Percentiles rank a stretch among this genome's conserved stretches.
These are phyloP conservation scores for Umimayanthus chanpuru DNA, from an alignment of 92 coral and sea anemone genomes.

Conservation along the genomic window DNA sequence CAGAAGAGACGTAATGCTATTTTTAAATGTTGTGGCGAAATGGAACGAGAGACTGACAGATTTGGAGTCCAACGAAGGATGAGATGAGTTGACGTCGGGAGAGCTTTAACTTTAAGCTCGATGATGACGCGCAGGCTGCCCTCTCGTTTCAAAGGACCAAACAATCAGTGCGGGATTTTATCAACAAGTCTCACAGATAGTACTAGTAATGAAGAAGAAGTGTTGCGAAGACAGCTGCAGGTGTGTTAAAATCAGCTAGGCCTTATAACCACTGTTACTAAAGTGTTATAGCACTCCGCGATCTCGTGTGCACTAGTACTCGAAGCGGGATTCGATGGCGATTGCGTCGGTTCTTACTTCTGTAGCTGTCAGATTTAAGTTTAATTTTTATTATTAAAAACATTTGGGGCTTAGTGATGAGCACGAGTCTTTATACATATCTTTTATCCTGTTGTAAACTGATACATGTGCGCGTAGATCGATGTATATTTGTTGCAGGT, in stretches of 20 bases:
- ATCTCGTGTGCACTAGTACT: too few species aligned
- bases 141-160: neutral
- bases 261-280: neutral
- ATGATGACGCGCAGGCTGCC: neutral
- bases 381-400: too few species aligned
- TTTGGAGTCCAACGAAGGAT: neutral
- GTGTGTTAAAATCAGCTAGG: neutral
- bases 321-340: too few species aligned
- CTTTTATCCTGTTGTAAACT: too few species aligned
- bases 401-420: too few species aligned
- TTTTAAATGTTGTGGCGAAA: neutral
- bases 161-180: neutral
- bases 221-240: slow-evolving; percentile 6
- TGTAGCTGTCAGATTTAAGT: too few species aligned
- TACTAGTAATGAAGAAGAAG: neutral
- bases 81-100: neutral
- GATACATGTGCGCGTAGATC: too few species aligned
- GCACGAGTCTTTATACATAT: too few species aligned
- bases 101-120: too few species aligned
- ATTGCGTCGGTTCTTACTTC: too few species aligned
- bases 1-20: neutral
- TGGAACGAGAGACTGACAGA: neutral
- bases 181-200: neutral
- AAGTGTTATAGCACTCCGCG: too few species aligned
- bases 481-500: too few species aligned